Base-by-base conservation (phyloP, 2,888 invertebrate genomes). In the Morpho deidamia region DNA sequence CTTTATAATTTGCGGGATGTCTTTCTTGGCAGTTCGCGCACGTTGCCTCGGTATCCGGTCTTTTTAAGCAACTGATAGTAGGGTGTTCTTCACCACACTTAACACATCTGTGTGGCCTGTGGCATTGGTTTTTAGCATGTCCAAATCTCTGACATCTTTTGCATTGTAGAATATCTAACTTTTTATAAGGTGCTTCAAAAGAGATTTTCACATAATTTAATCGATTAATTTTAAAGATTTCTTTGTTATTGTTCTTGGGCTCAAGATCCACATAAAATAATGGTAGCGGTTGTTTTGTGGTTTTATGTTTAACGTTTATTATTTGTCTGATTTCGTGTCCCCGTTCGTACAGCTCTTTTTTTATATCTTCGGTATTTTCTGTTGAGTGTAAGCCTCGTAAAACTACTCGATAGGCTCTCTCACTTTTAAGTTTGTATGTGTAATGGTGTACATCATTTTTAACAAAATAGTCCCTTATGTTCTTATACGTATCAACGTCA, bases 141-240 rank as follows among this genome's bases (percentile, higher is more conserved):
- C 64, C 64, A 41, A 61, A 67, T 49, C 60, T 52, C 51, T 66
- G 64, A 39, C 66, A 64, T 49, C 58, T 48, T 41, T 63, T 61
- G 40, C 63, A 67, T 48, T 65, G 65, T 0, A 64, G 10, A 2
- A 63, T 53, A 44, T 57, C 59, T n/a, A 34, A 55, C 52, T 49
- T 61, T 62, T 37, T 64, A 34, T 62, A 58, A 11, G 64, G 63
- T 8, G 61, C 59, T 59, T 67, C 64, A 14, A 41, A 23, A 23
- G 50, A 11, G 35, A 58, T 44, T 11, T 57, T 56, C 37, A 55
- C 45, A 39, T 56, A 12, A 34, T 56, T 58, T 8, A 62, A 7
- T 8, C 40, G 42, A 35, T 55, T 59, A 10, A 62, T 11, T 14
- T 57, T 46, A 34, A 56, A 62, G 11, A 59, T 57, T 8, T 51